phyloP scores from a whole-genome alignment of 2,113 vertebrate genomes.

The Siphamia tubifer region DNA sequence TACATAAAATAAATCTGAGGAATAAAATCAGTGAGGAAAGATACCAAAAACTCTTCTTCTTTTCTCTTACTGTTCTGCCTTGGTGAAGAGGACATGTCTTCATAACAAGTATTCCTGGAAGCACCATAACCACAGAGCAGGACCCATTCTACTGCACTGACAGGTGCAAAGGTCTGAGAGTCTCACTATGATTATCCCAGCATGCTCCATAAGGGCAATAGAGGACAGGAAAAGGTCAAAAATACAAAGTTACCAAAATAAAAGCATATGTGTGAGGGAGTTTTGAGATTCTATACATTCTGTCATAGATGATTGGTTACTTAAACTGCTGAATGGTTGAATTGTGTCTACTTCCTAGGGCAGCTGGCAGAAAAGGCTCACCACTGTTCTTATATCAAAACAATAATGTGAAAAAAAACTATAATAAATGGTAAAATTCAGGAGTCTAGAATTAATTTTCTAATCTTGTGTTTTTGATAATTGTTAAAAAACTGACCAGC shows the following conservation, averaged over 20 bases:
- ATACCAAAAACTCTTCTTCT: background rate
- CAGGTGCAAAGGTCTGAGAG: slow-evolving; percentile 30
- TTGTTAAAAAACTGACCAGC: no score
- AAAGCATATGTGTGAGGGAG: background rate
- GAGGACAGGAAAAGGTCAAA: slow-evolving; percentile 1
- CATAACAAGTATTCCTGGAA: slow-evolving; percentile 15
- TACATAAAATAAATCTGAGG: slow-evolving; percentile 24
- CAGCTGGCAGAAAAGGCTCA: no score
- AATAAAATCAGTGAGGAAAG: background rate
- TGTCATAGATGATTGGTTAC: background rate
- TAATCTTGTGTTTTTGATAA: no score
- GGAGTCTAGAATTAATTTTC: no score
- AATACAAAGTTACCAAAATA: background rate
- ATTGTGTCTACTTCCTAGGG: no score
- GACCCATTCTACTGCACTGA: slow-evolving; percentile 12
- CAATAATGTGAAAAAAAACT: no score
- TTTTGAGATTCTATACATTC: background rate
- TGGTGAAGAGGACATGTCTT: slow-evolving; percentile 5
- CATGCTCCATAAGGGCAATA: slow-evolving; percentile 3
- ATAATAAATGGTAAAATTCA: no score
- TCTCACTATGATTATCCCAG: slow-evolving; percentile 29
- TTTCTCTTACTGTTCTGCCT: no score
- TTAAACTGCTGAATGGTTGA: no score
- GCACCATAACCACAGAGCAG: background rate
- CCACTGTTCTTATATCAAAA: no score